Evolutionary conservation across 2,113 vertebrate genomes (phyloP).

Genomic region (Pongo pygmaeus): DNA sequence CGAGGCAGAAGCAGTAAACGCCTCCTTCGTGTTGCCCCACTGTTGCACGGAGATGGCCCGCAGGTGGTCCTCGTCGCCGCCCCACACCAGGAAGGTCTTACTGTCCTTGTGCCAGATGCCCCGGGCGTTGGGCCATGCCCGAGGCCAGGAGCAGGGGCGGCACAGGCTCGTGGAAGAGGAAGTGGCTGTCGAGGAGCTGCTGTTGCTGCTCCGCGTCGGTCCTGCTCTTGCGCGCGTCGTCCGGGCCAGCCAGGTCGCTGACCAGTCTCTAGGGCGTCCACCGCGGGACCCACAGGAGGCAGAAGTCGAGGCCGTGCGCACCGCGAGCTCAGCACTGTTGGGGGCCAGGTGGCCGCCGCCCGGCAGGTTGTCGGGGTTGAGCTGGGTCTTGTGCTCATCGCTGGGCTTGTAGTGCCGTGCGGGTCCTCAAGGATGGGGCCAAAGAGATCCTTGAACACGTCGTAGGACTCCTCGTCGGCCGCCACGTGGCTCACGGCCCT

Average conservation of each 20-base stretch:
- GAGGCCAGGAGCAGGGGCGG: constrained; percentile 96
- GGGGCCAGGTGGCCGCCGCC: constrained; percentile 97
- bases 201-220: constrained; percentile 93
- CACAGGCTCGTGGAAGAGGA: constrained; percentile 97
- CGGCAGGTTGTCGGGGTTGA: constrained; percentile 91
- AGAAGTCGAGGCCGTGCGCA: constrained; percentile 95
- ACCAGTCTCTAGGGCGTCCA: constrained; percentile 82
- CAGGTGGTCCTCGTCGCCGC: constrained; percentile 98
- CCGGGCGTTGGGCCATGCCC: constrained; percentile 95
- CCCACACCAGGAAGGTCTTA: constrained; percentile 98
- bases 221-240: constrained; percentile 96
- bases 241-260: constrained; percentile 95
- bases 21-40: constrained; percentile 97
- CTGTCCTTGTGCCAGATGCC: constrained; percentile 99
- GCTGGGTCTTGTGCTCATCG: constrained; percentile 97
- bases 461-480: constrained; percentile 95
- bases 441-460: constrained; percentile 94
- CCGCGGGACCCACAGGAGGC: constrained; percentile 95
- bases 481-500: constrained; percentile 97
- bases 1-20: constrained; percentile 96
- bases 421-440: constrained; percentile 95
- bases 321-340: constrained; percentile 96
- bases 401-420: constrained; percentile 95
- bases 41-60: constrained; percentile 99
- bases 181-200: constrained; percentile 98